These are phyloP conservation scores for Thalassoma bifasciatum DNA, from an alignment of 2,113 vertebrate species.

Conservation along the genomic window DNA sequence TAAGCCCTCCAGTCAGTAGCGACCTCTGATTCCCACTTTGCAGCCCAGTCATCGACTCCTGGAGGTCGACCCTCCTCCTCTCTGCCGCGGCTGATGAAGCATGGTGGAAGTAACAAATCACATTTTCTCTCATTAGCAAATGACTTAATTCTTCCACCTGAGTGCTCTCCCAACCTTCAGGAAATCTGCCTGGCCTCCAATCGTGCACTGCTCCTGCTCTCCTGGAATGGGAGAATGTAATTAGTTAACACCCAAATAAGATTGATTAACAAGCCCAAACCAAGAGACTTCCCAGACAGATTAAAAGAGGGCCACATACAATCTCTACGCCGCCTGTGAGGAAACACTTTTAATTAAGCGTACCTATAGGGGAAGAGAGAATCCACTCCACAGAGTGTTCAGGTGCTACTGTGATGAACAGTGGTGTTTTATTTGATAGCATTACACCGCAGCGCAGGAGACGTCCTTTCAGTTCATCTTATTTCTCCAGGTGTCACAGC, in stretches of 20 bases:
- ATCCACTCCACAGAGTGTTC: constrained; percentile 13
- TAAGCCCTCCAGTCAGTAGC: background rate
- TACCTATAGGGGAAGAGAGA: constrained; percentile 38
- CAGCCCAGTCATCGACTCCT: background rate
- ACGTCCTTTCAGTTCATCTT: constrained; percentile 7
- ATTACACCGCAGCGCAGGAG: constrained; percentile 3
- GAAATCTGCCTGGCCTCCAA: constrained; percentile 33
- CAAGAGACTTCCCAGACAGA: constrained; percentile 57
- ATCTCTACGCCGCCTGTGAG: constrained; percentile 51
- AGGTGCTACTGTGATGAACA: constrained; percentile 48
- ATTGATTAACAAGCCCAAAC: constrained; percentile 67
- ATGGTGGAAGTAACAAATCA: constrained; percentile 21
- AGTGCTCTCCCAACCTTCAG: constrained; percentile 31
- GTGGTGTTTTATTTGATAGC: constrained; percentile 39
- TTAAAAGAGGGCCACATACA: constrained; percentile 53
- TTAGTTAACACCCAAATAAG: constrained; percentile 59
- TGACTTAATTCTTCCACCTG: constrained; percentile 54
- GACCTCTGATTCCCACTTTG: background rate
- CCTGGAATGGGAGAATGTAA: constrained; percentile 53
- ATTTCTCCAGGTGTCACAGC: constrained; percentile 45
- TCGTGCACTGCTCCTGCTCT: constrained; percentile 40
- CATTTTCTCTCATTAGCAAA: constrained; percentile 59
- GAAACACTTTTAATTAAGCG: constrained; percentile 67
- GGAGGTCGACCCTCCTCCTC: constrained; percentile 5
- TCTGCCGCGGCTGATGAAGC: constrained; percentile 15